phyloP scores from a whole-genome alignment of 2,888 invertebrate genomes.

The Atherix ibis region DNA sequence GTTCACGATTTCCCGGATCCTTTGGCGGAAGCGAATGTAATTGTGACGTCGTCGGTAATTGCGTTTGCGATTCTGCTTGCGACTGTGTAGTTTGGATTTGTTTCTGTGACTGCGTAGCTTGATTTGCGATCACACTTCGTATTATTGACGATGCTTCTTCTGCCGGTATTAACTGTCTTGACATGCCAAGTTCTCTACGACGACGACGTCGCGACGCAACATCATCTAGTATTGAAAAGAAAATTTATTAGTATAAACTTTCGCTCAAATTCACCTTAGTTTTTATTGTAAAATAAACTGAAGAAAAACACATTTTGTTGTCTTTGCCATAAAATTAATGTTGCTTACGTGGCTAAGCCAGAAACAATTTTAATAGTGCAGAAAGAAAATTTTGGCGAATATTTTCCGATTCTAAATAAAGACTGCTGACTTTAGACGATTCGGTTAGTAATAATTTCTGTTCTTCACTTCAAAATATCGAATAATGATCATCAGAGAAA shows the following conservation, averaged over 20 bases:
- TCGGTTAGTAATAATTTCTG: too few species aligned
- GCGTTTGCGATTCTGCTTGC: too few species aligned
- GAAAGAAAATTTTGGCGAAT: too few species aligned
- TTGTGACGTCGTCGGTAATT: slow-evolving; percentile 5
- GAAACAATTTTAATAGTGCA: not conserved
- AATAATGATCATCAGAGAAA: too few species aligned
- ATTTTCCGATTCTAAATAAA: too few species aligned
- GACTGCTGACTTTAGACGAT: too few species aligned
- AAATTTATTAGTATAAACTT: too few species aligned
- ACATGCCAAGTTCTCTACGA: slow-evolving; percentile 28
- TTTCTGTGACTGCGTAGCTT: slow-evolving; percentile 7
- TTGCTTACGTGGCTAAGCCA: slow-evolving; percentile 1
- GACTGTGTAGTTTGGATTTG: slow-evolving; percentile 3
- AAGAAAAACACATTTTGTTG: slow-evolving; percentile 2
- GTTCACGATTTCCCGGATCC: slow-evolving; percentile 1
- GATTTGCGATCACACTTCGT: slow-evolving; percentile 22
- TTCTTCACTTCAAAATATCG: too few species aligned
- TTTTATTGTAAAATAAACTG: not conserved
- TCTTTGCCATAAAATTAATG: slow-evolving; percentile 1
- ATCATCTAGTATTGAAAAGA: slow-evolving; percentile 27
- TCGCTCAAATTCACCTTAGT: too few species aligned
- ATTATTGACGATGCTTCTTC: slow-evolving; percentile 21
- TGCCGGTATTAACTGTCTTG: slow-evolving; percentile 24
- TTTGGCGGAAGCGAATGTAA: too few species aligned
- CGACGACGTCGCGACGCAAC: slow-evolving; percentile 25